phyloP scores from a whole-genome alignment of 1,140 invertebrate genomes.

The Atta cephalotes region DNA sequence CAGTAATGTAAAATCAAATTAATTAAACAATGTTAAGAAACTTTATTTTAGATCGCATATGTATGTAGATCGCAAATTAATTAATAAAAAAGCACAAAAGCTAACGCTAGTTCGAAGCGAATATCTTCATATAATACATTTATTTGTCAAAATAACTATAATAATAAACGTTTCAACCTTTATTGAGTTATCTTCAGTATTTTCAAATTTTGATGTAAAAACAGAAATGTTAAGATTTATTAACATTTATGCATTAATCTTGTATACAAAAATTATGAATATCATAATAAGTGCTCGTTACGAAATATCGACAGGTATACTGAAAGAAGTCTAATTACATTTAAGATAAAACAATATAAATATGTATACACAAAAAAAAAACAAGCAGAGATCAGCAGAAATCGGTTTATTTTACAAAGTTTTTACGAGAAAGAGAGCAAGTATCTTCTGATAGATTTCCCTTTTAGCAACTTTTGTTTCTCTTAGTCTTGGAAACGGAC shows the following conservation, averaged over 20 bases:
- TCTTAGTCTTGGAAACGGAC: constrained; percentile 76
- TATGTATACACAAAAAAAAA: neutral
- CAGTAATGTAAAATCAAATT: neutral
- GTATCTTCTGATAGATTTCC: constrained; percentile 80
- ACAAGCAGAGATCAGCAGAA: neutral
- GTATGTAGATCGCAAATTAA: too few relatives aligned
- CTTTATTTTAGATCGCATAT: too few relatives aligned
- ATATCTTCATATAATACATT: too few relatives aligned
- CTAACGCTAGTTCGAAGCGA: too few relatives aligned
- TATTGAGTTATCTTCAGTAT: too few relatives aligned
- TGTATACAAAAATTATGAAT: neutral
- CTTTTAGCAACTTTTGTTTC: constrained; percentile 83
- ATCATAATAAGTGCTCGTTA: neutral
- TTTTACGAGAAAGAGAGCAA: neutral
- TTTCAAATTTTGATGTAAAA: neutral
- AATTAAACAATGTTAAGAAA: too few relatives aligned
- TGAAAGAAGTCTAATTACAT: neutral
- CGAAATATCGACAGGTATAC: neutral
- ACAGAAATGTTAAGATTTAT: neutral
- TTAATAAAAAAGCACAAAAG: too few relatives aligned
- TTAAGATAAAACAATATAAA: neutral
- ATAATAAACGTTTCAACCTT: too few relatives aligned
- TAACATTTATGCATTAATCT: neutral
- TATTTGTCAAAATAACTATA: too few relatives aligned
- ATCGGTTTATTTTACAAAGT: constrained; percentile 56